Conservation (phyloP, 2,797 vertebrate species). For the Phoebastria nigripes region DNA sequence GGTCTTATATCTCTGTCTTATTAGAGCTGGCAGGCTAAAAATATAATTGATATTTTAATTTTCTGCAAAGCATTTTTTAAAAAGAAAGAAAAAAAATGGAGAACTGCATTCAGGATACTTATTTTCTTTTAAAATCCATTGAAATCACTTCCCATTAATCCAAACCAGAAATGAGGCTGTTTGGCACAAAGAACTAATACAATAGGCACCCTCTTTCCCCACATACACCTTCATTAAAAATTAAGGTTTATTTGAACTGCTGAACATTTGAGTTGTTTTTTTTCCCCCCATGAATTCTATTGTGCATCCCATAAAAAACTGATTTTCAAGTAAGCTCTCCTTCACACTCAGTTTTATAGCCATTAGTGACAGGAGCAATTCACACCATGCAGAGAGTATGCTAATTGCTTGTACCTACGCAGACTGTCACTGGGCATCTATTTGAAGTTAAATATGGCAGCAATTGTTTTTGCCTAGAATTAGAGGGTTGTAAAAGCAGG, state of each 20-base stretch:
- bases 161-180: not conserved
- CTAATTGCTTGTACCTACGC: not conserved
- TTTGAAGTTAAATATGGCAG: not conserved
- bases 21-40: conserved; percentile 30
- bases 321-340: not conserved
- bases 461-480: not conserved
- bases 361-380: not conserved
- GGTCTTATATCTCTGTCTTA: not conserved
- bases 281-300: not conserved
- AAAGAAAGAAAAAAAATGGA: not conserved
- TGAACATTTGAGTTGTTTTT: not conserved
- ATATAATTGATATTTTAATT: not conserved
- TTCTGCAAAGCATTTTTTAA: not conserved
- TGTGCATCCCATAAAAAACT: not conserved
- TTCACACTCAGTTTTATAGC: not conserved
- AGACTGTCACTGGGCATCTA: not conserved
- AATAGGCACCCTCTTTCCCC: not conserved
- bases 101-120: not conserved
- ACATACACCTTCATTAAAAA: not conserved
- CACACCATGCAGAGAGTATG: not conserved
- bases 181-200: not conserved
- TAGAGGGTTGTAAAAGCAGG: not conserved
- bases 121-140: not conserved
- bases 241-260: not conserved
- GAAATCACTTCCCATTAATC: not conserved